These are phyloP conservation scores for Nyctibius bracteatus DNA, from an alignment of 2,113 vertebrate genomes.

Conservation along the genomic window DNA sequence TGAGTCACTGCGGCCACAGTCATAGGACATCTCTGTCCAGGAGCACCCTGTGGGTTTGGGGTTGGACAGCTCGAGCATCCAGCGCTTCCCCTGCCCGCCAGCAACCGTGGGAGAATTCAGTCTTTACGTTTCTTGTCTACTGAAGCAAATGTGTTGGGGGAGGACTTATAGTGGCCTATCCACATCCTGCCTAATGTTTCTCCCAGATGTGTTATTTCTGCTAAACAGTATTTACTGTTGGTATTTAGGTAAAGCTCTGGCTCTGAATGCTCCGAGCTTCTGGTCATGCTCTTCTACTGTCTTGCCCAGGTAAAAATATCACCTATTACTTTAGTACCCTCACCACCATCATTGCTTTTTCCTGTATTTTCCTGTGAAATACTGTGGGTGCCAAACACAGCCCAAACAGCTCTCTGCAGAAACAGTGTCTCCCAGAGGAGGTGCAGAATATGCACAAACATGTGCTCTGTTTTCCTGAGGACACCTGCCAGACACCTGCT, in stretches of 20 bases:
- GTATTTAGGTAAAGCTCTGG: not conserved
- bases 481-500: slow-evolving; percentile 46
- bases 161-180: not conserved
- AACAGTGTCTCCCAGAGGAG: slow-evolving; percentile 45
- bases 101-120: not conserved
- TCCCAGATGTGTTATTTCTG: not conserved
- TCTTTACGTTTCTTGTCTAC: not conserved
- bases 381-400: not conserved
- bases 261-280: not conserved
- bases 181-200: not conserved
- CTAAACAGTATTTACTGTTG: not conserved
- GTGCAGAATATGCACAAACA: slow-evolving; percentile 33
- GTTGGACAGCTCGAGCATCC: not conserved
- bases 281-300: not conserved
- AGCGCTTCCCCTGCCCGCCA: not conserved
- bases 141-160: not conserved
- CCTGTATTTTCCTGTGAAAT: not conserved
- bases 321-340: not conserved
- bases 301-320: not conserved
- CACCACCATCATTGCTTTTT: not conserved
- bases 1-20: not conserved
- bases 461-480: slow-evolving; percentile 31
- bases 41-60: not conserved
- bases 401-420: not conserved
- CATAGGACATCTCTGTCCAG: not conserved